Evolutionary conservation across 2,113 vertebrate species (phyloP).

Genomic region (Parus major): DNA sequence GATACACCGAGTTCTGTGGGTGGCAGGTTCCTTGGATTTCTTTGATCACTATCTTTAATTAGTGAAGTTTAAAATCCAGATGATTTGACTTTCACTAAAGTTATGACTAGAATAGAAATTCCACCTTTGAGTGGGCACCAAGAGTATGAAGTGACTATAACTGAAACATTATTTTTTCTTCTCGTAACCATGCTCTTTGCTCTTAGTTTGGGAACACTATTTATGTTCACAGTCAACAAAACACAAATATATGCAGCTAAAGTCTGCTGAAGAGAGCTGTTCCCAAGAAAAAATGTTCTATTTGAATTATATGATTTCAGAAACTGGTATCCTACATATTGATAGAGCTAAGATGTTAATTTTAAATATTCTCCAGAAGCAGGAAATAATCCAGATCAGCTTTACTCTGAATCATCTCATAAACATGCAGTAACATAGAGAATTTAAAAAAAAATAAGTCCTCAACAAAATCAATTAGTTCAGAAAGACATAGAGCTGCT

Average conservation of each 20-base stretch:
- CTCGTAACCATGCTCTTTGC: fast-evolving
- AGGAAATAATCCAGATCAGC: neutral
- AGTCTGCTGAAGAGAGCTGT: neutral
- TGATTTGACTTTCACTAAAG: neutral
- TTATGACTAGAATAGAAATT: neutral
- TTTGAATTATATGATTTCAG: neutral
- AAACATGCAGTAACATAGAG: neutral
- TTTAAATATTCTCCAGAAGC: neutral
- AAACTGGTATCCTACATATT: neutral
- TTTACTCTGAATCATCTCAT: neutral
- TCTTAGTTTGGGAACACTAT: neutral
- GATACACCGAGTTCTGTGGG: neutral
- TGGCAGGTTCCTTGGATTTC: neutral
- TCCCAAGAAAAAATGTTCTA: fast-evolving
- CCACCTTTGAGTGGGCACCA: fast-evolving
- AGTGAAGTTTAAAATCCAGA: neutral
- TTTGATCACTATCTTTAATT: neutral
- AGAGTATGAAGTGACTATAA: neutral
- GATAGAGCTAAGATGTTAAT: fast-evolving
- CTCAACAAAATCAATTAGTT: neutral
- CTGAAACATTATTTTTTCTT: neutral
- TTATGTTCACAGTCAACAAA: neutral
- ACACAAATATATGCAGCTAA: neutral
- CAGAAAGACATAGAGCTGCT: neutral
- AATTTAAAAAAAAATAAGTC: neutral